Evolutionary conservation across 2,888 invertebrate species (phyloP).

Genomic region (Drosophila austrosaltans): DNA sequence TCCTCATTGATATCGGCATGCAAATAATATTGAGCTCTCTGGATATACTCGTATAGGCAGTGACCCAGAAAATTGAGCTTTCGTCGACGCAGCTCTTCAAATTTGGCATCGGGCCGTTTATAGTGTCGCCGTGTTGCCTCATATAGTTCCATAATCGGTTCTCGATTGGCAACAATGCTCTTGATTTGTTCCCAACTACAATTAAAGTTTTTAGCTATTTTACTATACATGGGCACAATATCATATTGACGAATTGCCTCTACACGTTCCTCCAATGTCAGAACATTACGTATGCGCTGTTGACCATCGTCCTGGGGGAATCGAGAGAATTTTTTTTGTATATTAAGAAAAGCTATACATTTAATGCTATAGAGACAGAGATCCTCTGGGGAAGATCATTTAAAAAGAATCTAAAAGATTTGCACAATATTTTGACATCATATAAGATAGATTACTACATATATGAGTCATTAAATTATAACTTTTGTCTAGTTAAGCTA

Average conservation of each 20-base stretch:
- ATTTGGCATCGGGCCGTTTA: conserved; percentile 49
- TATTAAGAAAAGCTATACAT: no score
- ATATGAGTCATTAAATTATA: no score
- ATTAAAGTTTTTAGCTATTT: conserved; percentile 80
- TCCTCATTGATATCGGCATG: conserved; percentile 75
- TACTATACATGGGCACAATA: conserved; percentile 80
- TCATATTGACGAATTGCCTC: conserved; percentile 80
- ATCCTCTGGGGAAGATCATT: no score
- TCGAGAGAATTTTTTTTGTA: background rate
- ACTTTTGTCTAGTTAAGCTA: no score
- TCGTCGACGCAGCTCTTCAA: conserved; percentile 65
- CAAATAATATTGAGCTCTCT: conserved; percentile 77
- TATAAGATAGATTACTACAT: no score
- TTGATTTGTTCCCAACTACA: conserved; percentile 83
- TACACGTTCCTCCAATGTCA: conserved; percentile 80
- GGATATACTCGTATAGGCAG: conserved; percentile 81
- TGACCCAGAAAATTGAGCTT: conserved; percentile 79
- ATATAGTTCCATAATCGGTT: conserved; percentile 79
- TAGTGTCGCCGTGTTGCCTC: conserved; percentile 63
- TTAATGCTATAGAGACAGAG: no score
- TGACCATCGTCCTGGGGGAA: conserved; percentile 46
- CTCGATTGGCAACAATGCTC: conserved; percentile 77
- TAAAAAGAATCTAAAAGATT: no score
- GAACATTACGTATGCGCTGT: conserved; percentile 74
- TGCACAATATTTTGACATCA: no score